A percentile compares a stretch with the other conserved stretches of the same genome.
phyloP scores from a whole-genome alignment of 2,888 invertebrate species.

The Microctonus brassicae region DNA sequence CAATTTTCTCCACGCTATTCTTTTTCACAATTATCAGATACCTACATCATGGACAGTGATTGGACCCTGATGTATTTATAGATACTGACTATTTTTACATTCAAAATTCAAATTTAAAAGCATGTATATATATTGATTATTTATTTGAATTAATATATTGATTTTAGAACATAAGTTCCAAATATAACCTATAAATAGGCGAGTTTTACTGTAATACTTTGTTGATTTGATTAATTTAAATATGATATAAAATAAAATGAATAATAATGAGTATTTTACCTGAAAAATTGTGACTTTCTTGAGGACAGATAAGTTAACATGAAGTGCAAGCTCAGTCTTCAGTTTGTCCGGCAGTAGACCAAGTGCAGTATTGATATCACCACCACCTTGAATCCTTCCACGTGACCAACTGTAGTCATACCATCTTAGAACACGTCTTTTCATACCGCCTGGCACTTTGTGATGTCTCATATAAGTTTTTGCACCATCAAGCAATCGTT shows the following conservation, averaged over 20 bases:
- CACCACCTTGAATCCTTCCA: slow-evolving; percentile 94
- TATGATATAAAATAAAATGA: too few species aligned
- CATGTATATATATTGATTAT: neutral
- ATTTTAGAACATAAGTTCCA: too few species aligned
- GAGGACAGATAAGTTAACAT: slow-evolving; percentile 94
- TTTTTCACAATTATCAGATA: neutral
- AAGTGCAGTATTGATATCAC: slow-evolving; percentile 94
- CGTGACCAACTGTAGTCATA: slow-evolving; percentile 99
- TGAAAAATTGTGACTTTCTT: slow-evolving; percentile 84
- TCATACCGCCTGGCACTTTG: slow-evolving; percentile 96
- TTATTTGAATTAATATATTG: neutral
- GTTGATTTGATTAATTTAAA: neutral
- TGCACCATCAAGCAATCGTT: slow-evolving; percentile 93
- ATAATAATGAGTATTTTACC: slow-evolving; percentile 77
- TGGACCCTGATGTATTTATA: neutral
- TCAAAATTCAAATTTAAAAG: neutral
- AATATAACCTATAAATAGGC: too few species aligned
- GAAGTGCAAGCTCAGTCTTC: slow-evolving; percentile 95
- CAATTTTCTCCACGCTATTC: neutral
- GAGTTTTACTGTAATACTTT: too few species aligned
- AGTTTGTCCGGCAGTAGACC: slow-evolving; percentile 95
- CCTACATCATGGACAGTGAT: neutral
- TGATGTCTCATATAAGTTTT: slow-evolving; percentile 98
- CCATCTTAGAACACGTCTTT: slow-evolving; percentile 94
- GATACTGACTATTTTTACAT: neutral